Percentiles rank a stretch among this genome's conserved stretches.
These are phyloP conservation scores for Pseudococcus jackbeardsleyi DNA, from an alignment of 2,888 invertebrate genomes.

Conservation along the genomic window DNA sequence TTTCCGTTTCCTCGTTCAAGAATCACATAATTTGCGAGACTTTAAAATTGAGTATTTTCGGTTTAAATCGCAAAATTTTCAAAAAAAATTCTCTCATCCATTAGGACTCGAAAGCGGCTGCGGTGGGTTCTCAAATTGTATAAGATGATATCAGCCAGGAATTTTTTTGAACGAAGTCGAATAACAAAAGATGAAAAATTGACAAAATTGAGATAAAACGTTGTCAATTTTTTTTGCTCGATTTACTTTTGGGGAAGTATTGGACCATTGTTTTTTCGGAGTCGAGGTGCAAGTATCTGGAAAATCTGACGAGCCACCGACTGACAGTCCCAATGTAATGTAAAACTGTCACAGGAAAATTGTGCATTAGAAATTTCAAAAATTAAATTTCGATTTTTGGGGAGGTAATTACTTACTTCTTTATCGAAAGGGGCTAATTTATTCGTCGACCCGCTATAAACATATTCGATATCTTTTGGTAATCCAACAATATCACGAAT, in stretches of 20 bases:
- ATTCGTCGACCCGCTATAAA: slow-evolving; percentile 66
- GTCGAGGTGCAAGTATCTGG: slow-evolving; percentile 67
- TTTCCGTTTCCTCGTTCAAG: no score
- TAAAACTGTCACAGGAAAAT: slow-evolving; percentile 67
- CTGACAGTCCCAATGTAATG: slow-evolving; percentile 68
- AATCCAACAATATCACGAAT: slow-evolving; percentile 65
- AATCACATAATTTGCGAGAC: no score
- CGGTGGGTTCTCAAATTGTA: slow-evolving; percentile 1
- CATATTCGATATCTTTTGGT: slow-evolving; percentile 36
- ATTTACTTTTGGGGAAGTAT: slow-evolving; percentile 74
- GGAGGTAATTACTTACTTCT: slow-evolving; percentile 73
- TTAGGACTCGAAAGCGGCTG: no score
- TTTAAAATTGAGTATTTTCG: no score
- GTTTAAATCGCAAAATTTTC: no score
- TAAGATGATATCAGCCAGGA: background rate
- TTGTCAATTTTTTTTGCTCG: background rate
- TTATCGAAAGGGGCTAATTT: slow-evolving; percentile 82
- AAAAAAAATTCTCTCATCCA: no score
- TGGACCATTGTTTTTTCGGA: slow-evolving; percentile 81
- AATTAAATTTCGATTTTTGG: no score
- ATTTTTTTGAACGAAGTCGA: no score
- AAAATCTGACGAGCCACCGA: slow-evolving; percentile 68
- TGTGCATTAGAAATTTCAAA: background rate
- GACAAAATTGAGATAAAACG: background rate
- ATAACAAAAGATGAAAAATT: no score